Conservation (phyloP, 1,140 invertebrate species). For the Tetramorium simillimum region DNA sequence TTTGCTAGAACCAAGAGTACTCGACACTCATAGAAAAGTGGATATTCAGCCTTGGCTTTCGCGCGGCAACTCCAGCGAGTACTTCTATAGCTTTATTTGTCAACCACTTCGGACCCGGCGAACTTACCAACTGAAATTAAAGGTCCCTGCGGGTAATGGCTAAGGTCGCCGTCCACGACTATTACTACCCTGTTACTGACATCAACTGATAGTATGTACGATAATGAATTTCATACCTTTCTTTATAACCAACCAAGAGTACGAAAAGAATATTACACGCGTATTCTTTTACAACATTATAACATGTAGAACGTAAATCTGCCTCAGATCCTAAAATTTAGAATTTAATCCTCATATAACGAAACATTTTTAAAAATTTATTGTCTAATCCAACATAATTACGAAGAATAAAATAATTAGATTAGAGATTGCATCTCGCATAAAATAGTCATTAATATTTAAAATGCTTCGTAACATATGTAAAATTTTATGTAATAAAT, state of each 20-base stretch:
- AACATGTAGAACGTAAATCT: neutral
- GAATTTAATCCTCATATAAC: neutral
- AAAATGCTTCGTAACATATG: neutral
- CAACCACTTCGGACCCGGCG: slow-evolving; percentile 70
- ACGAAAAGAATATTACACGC: neutral
- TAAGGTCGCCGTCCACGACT: slow-evolving; percentile 46
- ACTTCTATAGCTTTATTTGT: slow-evolving; percentile 77
- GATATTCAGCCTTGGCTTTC: slow-evolving; percentile 74
- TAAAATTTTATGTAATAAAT: neutral
- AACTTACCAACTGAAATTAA: slow-evolving; percentile 71
- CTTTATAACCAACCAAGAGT: neutral
- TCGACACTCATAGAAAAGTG: slow-evolving; percentile 66
- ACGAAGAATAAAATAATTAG: neutral
- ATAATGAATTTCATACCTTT: slow-evolving; percentile 39
- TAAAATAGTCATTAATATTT: neutral
- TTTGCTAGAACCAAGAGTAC: slow-evolving; percentile 61
- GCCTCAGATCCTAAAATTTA: neutral
- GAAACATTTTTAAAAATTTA: neutral
- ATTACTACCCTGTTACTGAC: slow-evolving; percentile 51
- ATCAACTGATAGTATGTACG: slow-evolving; percentile 3
- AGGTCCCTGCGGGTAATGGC: slow-evolving; percentile 72
- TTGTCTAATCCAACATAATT: neutral
- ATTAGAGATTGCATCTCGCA: neutral
- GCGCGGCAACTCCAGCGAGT: slow-evolving; percentile 53
- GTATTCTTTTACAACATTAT: neutral